phyloP scores from a whole-genome alignment of 2,113 vertebrate species.

The Xenopus borealis region DNA sequence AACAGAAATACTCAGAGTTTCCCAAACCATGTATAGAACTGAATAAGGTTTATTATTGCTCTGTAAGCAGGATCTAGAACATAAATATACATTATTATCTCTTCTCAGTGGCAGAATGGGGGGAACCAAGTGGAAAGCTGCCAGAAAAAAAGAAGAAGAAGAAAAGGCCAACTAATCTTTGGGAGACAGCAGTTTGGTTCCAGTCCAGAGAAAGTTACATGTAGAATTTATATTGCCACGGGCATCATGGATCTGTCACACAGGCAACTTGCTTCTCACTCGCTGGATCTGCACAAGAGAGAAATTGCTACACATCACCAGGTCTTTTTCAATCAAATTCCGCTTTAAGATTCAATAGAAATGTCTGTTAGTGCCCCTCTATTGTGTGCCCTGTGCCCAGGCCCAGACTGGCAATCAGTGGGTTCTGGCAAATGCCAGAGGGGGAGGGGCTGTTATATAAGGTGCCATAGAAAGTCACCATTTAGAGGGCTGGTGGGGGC shows the following conservation, averaged over 20 bases:
- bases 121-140: neutral
- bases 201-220: conserved; percentile 6
- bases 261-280: conserved; percentile 5
- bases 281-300: conserved; percentile 8
- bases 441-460: too few species aligned
- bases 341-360: too few species aligned
- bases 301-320: too few species aligned
- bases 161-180: conserved; percentile 7
- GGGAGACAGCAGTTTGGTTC: conserved; percentile 10
- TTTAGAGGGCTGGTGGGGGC: too few species aligned
- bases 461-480: too few species aligned
- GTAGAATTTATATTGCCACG: neutral
- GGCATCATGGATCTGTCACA: neutral
- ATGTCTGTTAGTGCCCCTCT: too few species aligned
- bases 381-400: too few species aligned
- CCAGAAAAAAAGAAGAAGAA: neutral
- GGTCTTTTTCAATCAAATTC: too few species aligned
- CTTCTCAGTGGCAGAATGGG: neutral
- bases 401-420: too few species aligned
- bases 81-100: conserved; percentile 31
- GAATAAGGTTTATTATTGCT: conserved; percentile 16
- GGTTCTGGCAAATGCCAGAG: too few species aligned
- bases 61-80: conserved; percentile 15
- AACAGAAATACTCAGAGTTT: too few species aligned
- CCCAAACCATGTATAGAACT: too few species aligned